Evolutionary conservation across 2,797 vertebrate species (phyloP).

Genomic region (Propithecus deckenii): DNA sequence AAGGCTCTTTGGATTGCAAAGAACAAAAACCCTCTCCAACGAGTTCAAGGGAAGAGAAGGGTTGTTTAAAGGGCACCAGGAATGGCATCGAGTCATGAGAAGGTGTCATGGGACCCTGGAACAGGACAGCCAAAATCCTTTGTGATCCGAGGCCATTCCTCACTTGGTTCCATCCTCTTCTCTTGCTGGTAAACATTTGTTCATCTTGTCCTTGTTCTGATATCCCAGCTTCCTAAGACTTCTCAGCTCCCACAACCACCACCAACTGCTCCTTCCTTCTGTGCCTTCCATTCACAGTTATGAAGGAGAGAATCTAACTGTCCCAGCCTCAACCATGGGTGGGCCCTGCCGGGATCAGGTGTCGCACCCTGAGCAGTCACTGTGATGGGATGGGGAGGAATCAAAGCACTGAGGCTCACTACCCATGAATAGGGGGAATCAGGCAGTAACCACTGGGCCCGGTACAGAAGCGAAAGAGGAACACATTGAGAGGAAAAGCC

Average conservation of each 20-base stretch:
- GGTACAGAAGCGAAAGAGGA: neutral
- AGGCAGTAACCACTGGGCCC: neutral
- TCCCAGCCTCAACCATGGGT: neutral
- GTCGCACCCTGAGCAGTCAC: neutral
- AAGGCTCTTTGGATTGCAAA: neutral
- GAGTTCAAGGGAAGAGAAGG: neutral
- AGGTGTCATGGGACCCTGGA: neutral
- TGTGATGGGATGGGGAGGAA: neutral
- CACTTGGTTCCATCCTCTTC: neutral
- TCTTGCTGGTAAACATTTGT: neutral
- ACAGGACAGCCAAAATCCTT: neutral
- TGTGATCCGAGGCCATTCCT: neutral
- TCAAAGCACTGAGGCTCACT: neutral
- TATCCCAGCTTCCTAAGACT: neutral
- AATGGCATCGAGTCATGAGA: neutral
- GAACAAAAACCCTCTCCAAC: neutral
- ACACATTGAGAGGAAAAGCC: neutral
- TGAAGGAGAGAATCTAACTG: neutral
- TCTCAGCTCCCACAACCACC: neutral
- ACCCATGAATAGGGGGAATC: neutral
- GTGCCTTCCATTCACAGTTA: neutral
- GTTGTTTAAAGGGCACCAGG: neutral
- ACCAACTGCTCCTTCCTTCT: neutral
- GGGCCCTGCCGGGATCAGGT: neutral
- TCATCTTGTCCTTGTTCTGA: neutral